phyloP scores from a whole-genome alignment of 2,888 invertebrate species.

The Acronicta leporina region DNA sequence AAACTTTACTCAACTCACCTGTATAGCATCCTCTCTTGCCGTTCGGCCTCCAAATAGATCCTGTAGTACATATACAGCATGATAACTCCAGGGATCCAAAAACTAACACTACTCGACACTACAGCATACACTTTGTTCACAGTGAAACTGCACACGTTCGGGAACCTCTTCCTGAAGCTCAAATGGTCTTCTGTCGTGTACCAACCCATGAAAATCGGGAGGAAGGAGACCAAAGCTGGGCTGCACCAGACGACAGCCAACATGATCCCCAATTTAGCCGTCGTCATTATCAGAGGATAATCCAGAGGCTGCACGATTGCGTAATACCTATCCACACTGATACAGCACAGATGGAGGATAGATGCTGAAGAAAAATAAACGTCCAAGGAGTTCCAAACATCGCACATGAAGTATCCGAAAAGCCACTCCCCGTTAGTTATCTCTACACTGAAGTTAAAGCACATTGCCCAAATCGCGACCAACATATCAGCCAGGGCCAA shows the following conservation, averaged over 20 bases:
- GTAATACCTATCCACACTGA: constrained; percentile 96
- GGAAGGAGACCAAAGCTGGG: constrained; percentile 97
- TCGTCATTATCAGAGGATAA: constrained; percentile 98
- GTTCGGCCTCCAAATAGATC: constrained; percentile 95
- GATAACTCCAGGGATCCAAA: constrained; percentile 97
- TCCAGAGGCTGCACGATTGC: constrained; percentile 98
- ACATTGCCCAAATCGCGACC: constrained; percentile 98
- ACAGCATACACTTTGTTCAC: constrained; percentile 96
- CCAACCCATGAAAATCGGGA: constrained; percentile 98
- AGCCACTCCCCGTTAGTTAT: constrained; percentile 95
- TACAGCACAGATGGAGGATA: constrained; percentile 97
- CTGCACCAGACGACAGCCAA: constrained; percentile 97
- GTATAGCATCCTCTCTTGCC: constrained; percentile 95
- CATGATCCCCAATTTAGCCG: constrained; percentile 93
- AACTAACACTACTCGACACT: constrained; percentile 96
- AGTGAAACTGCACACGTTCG: constrained; percentile 94
- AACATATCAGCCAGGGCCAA: constrained; percentile 98
- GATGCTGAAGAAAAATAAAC: constrained; percentile 98
- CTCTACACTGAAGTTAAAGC: constrained; percentile 97
- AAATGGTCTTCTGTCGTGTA: constrained; percentile 96
- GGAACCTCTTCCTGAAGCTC: constrained; percentile 90
- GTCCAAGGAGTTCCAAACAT: constrained; percentile 98
- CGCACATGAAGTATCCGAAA: constrained; percentile 97
- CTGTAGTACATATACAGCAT: constrained; percentile 98
- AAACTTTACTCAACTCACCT: constrained; percentile 88